Base-by-base conservation (phyloP, 2,113 vertebrate species). In the Siphamia tubifer region DNA sequence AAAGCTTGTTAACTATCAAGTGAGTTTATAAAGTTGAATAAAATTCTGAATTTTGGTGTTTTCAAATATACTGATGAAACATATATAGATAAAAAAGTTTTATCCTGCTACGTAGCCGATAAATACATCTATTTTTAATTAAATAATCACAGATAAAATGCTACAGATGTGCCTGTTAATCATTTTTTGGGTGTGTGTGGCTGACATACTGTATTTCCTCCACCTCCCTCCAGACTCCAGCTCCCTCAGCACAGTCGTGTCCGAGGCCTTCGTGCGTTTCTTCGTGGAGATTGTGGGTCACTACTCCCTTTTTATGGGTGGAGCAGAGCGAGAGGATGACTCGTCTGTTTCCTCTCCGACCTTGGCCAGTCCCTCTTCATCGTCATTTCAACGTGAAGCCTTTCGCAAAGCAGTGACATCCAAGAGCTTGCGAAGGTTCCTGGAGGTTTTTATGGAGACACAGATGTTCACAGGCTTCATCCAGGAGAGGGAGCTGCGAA, bases 361-460 rank as follows among this genome's bases (percentile, higher is more conserved):
- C 16, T 78, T 76, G 11, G 81, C 83, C 42, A 84, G 70, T 61
- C 68, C 79, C 10, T 54, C 77, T 0, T 71, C 74, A 7, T 68
- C 82, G 0, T 77, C 85, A 35, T 92, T 93, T 57, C 92, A 93
- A 70, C 91, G 92, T 0, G 96, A 98, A 24, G 92, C 95, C 38
- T 98, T 98, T 87, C 95, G 95, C 69, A 98, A 98, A 72, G 94
- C 96, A 0, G 93, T 98, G 81, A 95, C 94, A 11, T 98, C 96
- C 62, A 96, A 96, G 85, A 98, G 95, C 76, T 89, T 98, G 25
- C 93, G 94, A 0, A 93, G 93, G 30, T 98, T 98, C 84, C 90
- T 98, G 85, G 96, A 98, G 79, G 94, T 98, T 40, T 98, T 98
- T 89, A 98, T 98, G 96, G 96, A 98, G 87, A 98, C 96, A 0